These are phyloP conservation scores for Arenicola marina DNA, from an alignment of 2,888 invertebrate species.

Conservation along the genomic window DNA sequence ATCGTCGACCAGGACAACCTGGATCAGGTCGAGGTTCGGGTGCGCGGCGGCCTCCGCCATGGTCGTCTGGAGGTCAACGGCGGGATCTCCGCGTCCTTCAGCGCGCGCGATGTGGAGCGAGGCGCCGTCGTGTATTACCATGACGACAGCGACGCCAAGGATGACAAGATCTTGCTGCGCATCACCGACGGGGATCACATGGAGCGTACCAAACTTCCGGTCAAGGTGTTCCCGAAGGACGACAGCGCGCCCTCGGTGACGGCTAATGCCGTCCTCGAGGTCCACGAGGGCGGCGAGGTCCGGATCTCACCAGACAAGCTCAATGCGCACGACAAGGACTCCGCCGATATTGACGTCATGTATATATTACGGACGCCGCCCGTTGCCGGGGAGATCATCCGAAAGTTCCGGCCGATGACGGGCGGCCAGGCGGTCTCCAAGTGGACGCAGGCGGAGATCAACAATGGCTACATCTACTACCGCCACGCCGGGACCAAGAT, in stretches of 20 bases:
- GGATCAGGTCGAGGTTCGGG: constrained; percentile 43
- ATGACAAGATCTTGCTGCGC: constrained; percentile 52
- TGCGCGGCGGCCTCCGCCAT: constrained; percentile 54
- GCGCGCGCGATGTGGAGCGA: constrained; percentile 45
- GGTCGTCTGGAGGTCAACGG: constrained; percentile 51
- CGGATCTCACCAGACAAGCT: constrained; percentile 47
- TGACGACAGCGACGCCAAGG: constrained; percentile 52
- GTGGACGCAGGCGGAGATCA: constrained; percentile 56
- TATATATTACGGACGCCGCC: constrained; percentile 52
- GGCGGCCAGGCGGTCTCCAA: constrained; percentile 46
- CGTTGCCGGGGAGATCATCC: constrained; percentile 50
- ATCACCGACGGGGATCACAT: constrained; percentile 54
- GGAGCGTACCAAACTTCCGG: constrained; percentile 51
- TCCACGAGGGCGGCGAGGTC: constrained; percentile 53
- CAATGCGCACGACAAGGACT: constrained; percentile 55
- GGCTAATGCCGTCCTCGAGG: constrained; percentile 52
- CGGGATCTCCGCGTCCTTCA: constrained; percentile 46
- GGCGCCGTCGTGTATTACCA: constrained; percentile 52
- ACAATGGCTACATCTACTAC: constrained; percentile 57
- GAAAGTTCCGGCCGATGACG: constrained; percentile 44
- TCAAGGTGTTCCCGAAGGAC: constrained; percentile 57
- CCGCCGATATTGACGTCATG: constrained; percentile 49
- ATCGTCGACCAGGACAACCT: constrained; percentile 58
- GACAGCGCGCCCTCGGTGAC: constrained; percentile 56
- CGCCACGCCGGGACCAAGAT: constrained; percentile 51